These are phyloP conservation scores for Lasioglossum villosulum DNA, from an alignment of 2,888 invertebrate genomes.

Conservation along the genomic window DNA sequence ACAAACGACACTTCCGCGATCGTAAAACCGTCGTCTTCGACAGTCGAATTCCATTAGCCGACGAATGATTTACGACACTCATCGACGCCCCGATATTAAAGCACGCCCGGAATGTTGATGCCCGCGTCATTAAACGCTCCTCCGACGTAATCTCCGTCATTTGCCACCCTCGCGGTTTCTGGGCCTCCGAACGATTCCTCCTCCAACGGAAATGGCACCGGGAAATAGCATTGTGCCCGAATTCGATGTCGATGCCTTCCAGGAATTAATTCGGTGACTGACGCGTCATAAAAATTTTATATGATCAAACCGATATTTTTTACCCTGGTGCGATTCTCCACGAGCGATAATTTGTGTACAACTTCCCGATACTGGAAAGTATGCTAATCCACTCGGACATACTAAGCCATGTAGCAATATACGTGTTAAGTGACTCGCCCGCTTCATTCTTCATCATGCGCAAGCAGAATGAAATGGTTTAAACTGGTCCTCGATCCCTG, in stretches of 20 bases:
- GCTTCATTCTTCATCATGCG: background rate
- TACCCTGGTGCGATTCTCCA: too few species aligned
- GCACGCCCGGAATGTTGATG: constrained; percentile 58
- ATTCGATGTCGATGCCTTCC: background rate
- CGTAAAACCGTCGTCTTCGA: constrained; percentile 15
- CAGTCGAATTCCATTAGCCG: constrained; percentile 45
- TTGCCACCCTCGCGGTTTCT: constrained; percentile 34
- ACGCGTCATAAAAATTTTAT: background rate
- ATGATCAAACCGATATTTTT: background rate
- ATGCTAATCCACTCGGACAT: background rate
- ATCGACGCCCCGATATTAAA: constrained; percentile 63
- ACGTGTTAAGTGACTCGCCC: background rate
- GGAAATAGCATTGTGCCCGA: background rate
- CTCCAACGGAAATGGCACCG: background rate
- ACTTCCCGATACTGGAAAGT: background rate
- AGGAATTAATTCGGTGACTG: background rate
- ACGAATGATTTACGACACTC: constrained; percentile 62
- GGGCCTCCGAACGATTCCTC: background rate
- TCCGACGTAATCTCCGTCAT: constrained; percentile 52
- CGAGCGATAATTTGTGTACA: background rate
- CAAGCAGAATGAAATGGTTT: background rate
- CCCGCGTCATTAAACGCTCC: constrained; percentile 54
- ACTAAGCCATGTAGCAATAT: background rate
- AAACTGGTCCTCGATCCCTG: background rate
- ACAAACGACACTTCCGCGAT: background rate